phyloP scores from a whole-genome alignment of 1,140 invertebrate genomes.

The Atta texana region DNA sequence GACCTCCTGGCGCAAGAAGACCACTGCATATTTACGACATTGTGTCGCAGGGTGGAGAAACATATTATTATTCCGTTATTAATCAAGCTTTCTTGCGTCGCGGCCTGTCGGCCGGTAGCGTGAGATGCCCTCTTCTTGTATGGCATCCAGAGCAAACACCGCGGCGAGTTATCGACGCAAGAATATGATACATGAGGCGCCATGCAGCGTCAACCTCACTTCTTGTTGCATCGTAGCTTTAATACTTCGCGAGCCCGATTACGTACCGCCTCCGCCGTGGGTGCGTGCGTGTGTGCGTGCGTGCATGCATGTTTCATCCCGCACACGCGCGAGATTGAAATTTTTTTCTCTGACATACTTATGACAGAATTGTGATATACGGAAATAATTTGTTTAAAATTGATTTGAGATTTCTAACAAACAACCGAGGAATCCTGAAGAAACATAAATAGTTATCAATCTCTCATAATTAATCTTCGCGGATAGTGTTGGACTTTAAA shows the following conservation, averaged over 20 bases:
- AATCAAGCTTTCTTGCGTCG: conserved; percentile 80
- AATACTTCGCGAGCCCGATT: conserved; percentile 73
- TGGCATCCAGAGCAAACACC: conserved; percentile 71
- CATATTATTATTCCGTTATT: conserved; percentile 82
- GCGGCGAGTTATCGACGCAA: conserved; percentile 75
- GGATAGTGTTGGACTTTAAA: too few species aligned
- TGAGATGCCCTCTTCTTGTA: conserved; percentile 75
- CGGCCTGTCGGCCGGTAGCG: conserved; percentile 70
- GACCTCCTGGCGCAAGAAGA: conserved; percentile 42
- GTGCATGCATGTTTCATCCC: not conserved
- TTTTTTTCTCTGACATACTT: conserved; percentile 7
- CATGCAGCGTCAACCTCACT: conserved; percentile 73
- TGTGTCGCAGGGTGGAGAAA: conserved; percentile 40
- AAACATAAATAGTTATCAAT: not conserved
- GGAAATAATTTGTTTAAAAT: not conserved
- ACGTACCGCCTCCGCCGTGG: conserved; percentile 29
- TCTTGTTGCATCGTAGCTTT: conserved; percentile 61
- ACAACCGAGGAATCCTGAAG: not conserved
- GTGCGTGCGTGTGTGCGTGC: conserved; percentile 20
- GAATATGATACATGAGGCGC: conserved; percentile 78
- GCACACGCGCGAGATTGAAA: conserved; percentile 54
- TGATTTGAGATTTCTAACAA: not conserved
- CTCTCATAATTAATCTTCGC: not conserved
- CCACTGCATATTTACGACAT: conserved; percentile 46
- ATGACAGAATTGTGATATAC: conserved; percentile 1